Base-by-base conservation (phyloP, 23 tunicate genomes). In the Botrylloides violaceus region DNA sequence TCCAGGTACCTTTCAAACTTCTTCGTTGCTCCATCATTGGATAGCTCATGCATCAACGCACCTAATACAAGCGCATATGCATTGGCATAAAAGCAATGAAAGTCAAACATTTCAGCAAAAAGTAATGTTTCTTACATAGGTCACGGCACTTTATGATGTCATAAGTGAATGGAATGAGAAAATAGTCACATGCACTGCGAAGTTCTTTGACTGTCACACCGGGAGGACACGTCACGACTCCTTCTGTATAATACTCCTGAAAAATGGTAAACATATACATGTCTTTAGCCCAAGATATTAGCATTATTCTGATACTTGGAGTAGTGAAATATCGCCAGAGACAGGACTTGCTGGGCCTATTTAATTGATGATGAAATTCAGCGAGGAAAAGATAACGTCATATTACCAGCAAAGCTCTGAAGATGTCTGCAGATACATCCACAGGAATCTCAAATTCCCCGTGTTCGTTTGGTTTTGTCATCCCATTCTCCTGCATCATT, bases 181-280 rank as follows among this genome's bases (percentile, higher is more conserved):
- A 93, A 33, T 93, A 93, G 72, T 93, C 98, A 48, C 98, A 93
- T 28, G 94, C 93, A 55, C 73, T 86, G n/a, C 94, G 75, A 36
- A 93, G 65, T 60, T 93, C 91, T 22, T 77, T 49, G 9, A 93
- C 73, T 3, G 84, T 36, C 3, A 93, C 88, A 49, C 98, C 94
- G 64, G 94, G 98, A 31, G 98, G 98, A 37, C 98, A 93, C 18
- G 33, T 73, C 4, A 93, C 78, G 5, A 81, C 77, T 26, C 88
- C 94, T 18, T 76, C 84, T 4, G 98, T 93, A 78, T 93, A 93
- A 64, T 93, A 93, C 35, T 93, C 98, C 92, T 88, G 49, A 1
- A 76, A 58, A 37, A 61, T 32, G 47, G 36, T 39, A 2, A n/a
- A 60, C 15, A 43, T 43, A 7, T 43, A 43, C 53, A 43, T 15